Conservation (phyloP, 2,888 invertebrate genomes). For the Cephalotes varians region DNA sequence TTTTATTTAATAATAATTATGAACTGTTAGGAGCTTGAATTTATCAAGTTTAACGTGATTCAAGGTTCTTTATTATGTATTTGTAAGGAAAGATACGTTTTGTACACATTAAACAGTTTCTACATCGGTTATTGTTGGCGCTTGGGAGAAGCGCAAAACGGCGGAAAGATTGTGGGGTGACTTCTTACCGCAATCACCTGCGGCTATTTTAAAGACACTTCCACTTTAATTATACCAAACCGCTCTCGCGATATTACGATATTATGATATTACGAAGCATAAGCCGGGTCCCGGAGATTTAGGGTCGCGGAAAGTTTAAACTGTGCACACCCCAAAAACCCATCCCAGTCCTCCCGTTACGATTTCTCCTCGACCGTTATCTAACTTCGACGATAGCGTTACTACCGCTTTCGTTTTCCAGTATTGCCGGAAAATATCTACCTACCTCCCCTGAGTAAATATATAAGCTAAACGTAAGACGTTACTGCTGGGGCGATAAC, state of each 20-base stretch:
- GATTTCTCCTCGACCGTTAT: conserved; percentile 66
- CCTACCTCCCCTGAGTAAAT: conserved; percentile 42
- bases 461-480: conserved; percentile 42
- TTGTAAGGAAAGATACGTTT: not conserved
- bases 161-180: conserved; percentile 58
- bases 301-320: conserved; percentile 79
- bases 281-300: conserved; percentile 79
- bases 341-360: conserved; percentile 67
- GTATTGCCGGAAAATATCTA: conserved; percentile 49
- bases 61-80: not conserved
- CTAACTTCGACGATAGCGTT: conserved; percentile 62
- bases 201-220: conserved; percentile 84
- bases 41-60: not conserved
- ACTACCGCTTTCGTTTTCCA: conserved; percentile 49
- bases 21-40: not conserved
- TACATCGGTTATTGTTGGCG: conserved; percentile 41
- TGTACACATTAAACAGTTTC: conserved; percentile 15
- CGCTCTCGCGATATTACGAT: conserved; percentile 80
- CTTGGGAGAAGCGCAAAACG: conserved; percentile 39
- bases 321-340: conserved; percentile 73
- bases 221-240: conserved; percentile 83
- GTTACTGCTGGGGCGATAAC: conserved; percentile 29
- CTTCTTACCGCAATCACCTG: conserved; percentile 78
- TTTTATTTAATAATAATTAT: not conserved
- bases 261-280: conserved; percentile 83